Conservation (phyloP, 2,797 vertebrate species). For the Silurus lanzhouensis region DNA sequence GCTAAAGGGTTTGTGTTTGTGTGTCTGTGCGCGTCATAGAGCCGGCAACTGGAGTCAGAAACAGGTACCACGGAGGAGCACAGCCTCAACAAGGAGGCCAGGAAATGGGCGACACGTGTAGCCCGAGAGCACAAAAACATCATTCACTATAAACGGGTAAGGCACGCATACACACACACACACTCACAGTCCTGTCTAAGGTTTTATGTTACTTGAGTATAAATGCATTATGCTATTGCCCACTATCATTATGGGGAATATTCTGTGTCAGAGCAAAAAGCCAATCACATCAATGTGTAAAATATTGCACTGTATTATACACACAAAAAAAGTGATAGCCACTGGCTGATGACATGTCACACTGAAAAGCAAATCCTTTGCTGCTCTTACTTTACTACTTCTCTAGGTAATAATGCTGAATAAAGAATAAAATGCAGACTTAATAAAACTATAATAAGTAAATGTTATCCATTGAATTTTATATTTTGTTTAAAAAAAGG, state of each 20-base stretch:
- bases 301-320: not conserved
- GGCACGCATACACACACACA: conserved; percentile 29
- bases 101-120: conserved; percentile 93
- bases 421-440: not conserved
- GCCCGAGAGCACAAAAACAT: conserved; percentile 97
- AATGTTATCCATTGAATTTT: not conserved
- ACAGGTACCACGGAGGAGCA: conserved; percentile 95
- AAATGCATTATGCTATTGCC: not conserved
- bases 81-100: conserved; percentile 97
- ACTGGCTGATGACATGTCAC: not conserved
- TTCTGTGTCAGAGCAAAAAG: not conserved
- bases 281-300: not conserved
- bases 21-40: conserved; percentile 72
- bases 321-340: not conserved
- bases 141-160: conserved; percentile 89
- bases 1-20: conserved; percentile 33
- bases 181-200: not conserved
- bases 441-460: not conserved
- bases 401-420: not conserved
- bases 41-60: conserved; percentile 92
- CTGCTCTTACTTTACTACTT: not conserved
- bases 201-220: not conserved
- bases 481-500: not conserved
- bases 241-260: not conserved
- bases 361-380: not conserved